Evolutionary conservation across 2,113 vertebrate genomes (phyloP).

Genomic region (Stegastes partitus): DNA sequence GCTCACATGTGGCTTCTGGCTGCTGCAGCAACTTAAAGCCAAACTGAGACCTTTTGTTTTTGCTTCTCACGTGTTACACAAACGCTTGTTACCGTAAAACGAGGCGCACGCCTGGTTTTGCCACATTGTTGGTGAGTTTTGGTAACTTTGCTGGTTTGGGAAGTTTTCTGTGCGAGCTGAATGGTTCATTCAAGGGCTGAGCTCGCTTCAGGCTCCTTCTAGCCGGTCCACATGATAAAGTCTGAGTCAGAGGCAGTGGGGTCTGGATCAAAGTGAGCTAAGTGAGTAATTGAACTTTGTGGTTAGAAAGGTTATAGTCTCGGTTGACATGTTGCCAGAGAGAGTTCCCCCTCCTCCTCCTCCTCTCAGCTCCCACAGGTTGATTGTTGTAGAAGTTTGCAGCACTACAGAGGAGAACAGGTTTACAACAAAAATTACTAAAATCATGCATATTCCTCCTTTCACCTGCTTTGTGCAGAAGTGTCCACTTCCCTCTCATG

Average conservation of each 20-base stretch:
- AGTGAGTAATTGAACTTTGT: conserved; percentile 76
- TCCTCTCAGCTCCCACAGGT: conserved; percentile 49
- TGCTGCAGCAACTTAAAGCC: not conserved
- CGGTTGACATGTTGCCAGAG: conserved; percentile 60
- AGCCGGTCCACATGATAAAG: conserved; percentile 50
- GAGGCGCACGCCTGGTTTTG: not conserved
- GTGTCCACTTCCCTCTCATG: not conserved
- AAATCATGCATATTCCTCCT: conserved; percentile 15
- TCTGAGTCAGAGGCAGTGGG: conserved; percentile 37
- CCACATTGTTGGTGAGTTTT: not conserved
- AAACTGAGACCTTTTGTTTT: not conserved
- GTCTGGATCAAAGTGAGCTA: conserved; percentile 66
- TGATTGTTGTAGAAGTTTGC: conserved; percentile 9
- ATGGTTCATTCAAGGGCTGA: conserved; percentile 22
- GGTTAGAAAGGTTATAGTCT: conserved; percentile 71
- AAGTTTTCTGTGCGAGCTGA: conserved; percentile 2
- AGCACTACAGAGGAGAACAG: not conserved
- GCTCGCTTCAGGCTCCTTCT: conserved; percentile 29
- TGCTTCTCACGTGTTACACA: not conserved
- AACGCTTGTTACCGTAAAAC: not conserved
- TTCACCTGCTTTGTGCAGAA: conserved; percentile 9
- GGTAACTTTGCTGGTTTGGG: not conserved
- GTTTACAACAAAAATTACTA: not conserved
- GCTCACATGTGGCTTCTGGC: not conserved
- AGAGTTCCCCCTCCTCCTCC: conserved; percentile 29